phyloP scores from a whole-genome alignment of 2,113 vertebrate species.

The Pluvianellus socialis region DNA sequence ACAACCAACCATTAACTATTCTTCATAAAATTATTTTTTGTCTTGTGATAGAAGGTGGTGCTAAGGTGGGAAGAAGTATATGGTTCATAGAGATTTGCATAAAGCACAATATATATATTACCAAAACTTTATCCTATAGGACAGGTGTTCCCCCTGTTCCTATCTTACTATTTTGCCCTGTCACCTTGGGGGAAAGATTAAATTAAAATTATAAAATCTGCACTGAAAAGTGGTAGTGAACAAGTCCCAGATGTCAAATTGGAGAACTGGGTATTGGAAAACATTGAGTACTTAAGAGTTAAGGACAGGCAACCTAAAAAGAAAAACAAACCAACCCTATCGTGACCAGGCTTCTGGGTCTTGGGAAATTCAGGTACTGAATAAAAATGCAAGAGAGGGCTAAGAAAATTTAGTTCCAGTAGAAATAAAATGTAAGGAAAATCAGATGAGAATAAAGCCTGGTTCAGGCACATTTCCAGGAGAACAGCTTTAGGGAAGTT shows the following conservation, averaged over 20 bases:
- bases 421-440: neutral
- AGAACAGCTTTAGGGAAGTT: neutral
- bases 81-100: neutral
- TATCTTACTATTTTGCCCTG: neutral
- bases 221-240: neutral
- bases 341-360: neutral
- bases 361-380: neutral
- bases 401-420: neutral
- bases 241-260: neutral
- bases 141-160: neutral
- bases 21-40: neutral
- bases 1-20: rapidly evolving
- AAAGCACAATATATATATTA: neutral
- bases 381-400: neutral
- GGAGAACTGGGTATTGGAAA: neutral
- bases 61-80: neutral
- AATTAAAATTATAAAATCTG: neutral
- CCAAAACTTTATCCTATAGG: neutral
- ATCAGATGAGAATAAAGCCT: neutral
- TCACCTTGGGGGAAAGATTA: neutral
- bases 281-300: neutral
- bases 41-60: neutral
- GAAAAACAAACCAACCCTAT: neutral
- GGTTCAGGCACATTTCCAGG: neutral
- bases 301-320: neutral